Evolutionary conservation across 1,140 invertebrate species (phyloP).

Genomic region (Heterodera carotae): DNA sequence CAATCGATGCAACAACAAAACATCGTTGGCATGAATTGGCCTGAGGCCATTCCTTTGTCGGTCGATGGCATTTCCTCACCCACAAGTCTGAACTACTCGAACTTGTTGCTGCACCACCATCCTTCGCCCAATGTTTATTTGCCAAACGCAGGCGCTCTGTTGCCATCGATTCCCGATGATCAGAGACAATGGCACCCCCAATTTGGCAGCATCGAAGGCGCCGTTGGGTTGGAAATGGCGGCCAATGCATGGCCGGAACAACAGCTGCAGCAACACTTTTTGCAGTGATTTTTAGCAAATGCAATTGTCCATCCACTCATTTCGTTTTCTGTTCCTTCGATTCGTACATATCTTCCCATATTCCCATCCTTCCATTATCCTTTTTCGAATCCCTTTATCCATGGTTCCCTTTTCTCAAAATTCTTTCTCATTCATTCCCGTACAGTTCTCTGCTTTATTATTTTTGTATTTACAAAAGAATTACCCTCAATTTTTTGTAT

Average conservation of each 20-base stretch:
- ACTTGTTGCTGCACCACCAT: neutral
- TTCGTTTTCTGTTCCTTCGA: too few species aligned
- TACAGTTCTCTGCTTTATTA: neutral
- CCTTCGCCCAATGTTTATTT: neutral
- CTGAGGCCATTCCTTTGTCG: neutral
- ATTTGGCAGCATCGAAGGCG: neutral
- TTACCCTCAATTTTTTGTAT: neutral
- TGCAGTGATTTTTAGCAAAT: neutral
- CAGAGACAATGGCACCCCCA: neutral
- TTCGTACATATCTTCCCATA: neutral
- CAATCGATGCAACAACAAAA: neutral
- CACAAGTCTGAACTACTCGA: neutral
- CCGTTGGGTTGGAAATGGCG: neutral
- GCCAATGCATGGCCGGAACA: neutral
- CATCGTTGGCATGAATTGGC: neutral
- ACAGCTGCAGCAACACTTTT: neutral
- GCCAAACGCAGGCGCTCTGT: neutral
- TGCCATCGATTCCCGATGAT: neutral
- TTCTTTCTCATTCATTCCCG: conserved; percentile 1
- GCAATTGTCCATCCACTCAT: neutral
- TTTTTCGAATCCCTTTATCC: too few species aligned
- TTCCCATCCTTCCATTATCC: neutral
- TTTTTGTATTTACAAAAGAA: neutral
- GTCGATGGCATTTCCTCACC: neutral
- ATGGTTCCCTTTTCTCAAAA: neutral